Base-by-base conservation (phyloP, 1,140 invertebrate species). In the Scaptomyza montana region DNA sequence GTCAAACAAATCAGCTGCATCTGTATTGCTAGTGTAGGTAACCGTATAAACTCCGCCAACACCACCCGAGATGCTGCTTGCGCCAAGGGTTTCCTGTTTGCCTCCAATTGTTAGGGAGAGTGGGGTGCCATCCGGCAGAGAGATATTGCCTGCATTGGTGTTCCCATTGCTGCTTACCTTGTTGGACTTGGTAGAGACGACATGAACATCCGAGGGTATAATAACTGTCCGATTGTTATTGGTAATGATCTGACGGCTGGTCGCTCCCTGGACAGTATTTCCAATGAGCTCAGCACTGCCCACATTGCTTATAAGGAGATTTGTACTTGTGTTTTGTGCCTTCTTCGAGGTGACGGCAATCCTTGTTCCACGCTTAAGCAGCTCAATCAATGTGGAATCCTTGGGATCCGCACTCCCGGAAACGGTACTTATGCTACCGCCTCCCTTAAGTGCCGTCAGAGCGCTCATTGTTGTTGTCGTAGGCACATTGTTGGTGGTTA, bases 301-400 rank as follows among this genome's bases (percentile, higher is more conserved):
- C 21, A 43, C 57, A 53, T 53, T 86, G 60, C 65, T 72, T 43
- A 84, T 49, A 7, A 81, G 54, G 25, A 79, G 21, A 28, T 79
- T 73, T 6, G 74, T 57, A 19, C 71, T 51, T 43, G 39, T 43
- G 3, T 50, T 59, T 19, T 80, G 81, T 5, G 57, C 41, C 33
- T 81, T 87, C 70, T 91, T 91, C 4, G 80, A 92, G 36, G 90
- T 95, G n/a, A 95, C 94, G 19, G 94, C 93, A 82, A 96, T 95
- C 92, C 96, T 96, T 10, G 95, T 95, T 9, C 94, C 94, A 59
- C 95, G 93, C 80, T 95, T 95, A 21, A 95, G 89, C 36, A 95
- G 80, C 81, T 94, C 94, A 51, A 94, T 94, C 8, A 94, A 84
- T 1, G 94, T 94, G 1, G 94, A 94, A 54, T 94, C 94, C 90